Percentiles rank a stretch among this genome's conserved stretches.
phyloP scores from a whole-genome alignment of 2,113 vertebrate species.

The Aix galericulata region DNA sequence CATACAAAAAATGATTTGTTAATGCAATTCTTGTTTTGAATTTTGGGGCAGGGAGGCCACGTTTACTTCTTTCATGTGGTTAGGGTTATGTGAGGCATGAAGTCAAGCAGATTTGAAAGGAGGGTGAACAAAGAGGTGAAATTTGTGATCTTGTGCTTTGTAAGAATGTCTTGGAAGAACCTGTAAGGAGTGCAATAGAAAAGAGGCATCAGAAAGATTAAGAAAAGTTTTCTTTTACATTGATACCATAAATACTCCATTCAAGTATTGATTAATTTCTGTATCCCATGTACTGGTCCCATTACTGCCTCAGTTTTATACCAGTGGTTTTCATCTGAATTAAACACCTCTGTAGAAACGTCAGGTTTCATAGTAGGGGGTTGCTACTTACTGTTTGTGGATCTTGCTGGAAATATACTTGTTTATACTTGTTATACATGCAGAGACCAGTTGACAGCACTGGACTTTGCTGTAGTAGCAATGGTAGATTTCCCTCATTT shows the following conservation, averaged over 20 bases:
- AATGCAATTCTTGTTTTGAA: neutral
- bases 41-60: neutral
- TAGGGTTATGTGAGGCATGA: neutral
- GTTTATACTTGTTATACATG: neutral
- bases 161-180: neutral
- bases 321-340: neutral
- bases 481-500: neutral
- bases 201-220: neutral
- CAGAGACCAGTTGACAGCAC: neutral
- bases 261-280: neutral
- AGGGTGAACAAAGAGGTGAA: neutral
- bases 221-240: neutral
- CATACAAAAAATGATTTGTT: neutral
- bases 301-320: neutral
- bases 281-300: neutral
- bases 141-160: neutral
- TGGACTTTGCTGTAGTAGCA: neutral
- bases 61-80: neutral
- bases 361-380: neutral
- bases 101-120: neutral
- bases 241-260: neutral
- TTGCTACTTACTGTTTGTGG: neutral
- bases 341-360: neutral
- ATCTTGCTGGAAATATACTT: neutral
- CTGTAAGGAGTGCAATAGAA: neutral